Evolutionary conservation across 2,113 vertebrate genomes (phyloP).

Genomic region (Dryoscopus gambensis): DNA sequence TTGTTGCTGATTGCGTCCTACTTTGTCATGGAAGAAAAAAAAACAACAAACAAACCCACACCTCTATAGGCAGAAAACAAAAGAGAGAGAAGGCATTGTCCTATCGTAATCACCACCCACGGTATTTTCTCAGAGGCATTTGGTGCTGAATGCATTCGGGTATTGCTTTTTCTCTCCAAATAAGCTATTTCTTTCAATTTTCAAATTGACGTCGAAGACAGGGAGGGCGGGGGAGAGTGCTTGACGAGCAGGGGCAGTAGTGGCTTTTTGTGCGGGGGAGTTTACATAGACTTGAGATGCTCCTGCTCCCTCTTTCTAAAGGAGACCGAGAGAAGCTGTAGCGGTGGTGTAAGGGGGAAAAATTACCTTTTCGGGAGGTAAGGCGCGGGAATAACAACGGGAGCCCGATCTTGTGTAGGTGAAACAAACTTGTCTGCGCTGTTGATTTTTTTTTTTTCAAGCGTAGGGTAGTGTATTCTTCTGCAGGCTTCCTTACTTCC

Average conservation of each 20-base stretch:
- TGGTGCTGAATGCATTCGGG: slow-evolving; percentile 52
- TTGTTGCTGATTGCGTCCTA: slow-evolving; percentile 46
- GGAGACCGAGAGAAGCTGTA: neutral
- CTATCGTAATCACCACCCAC: slow-evolving; percentile 22
- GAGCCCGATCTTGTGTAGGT: neutral
- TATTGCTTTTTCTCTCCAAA: neutral
- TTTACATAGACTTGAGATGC: neutral
- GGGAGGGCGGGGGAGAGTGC: neutral
- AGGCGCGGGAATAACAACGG: neutral
- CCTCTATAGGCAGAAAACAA: slow-evolving; percentile 36
- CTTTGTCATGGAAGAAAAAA: slow-evolving; percentile 42
- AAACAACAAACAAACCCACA: neutral
- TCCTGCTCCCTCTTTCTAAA: neutral
- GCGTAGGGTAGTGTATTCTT: neutral
- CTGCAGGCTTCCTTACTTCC: neutral
- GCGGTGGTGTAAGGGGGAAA: neutral
- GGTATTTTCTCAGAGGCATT: slow-evolving; percentile 61
- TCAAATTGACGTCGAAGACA: neutral
- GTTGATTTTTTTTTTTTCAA: neutral
- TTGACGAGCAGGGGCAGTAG: neutral
- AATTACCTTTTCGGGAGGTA: neutral
- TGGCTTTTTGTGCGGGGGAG: neutral
- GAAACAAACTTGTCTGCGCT: neutral
- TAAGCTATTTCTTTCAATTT: slow-evolving; percentile 50
- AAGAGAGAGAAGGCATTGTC: slow-evolving; percentile 60